These are phyloP conservation scores for Hypanus sabinus DNA, from an alignment of 2,113 vertebrate genomes.

Conservation along the genomic window DNA sequence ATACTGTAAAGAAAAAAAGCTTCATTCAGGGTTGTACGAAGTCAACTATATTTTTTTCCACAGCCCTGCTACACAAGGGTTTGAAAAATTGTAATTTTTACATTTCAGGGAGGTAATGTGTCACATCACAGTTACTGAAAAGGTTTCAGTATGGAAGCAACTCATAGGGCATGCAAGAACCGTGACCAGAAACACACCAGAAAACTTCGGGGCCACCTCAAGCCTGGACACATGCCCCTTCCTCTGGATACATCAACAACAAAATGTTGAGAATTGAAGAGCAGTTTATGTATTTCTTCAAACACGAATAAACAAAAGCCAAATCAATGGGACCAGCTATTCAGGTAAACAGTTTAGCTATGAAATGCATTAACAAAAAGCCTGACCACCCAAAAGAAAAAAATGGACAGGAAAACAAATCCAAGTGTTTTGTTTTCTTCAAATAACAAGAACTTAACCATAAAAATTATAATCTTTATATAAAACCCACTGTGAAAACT, in stretches of 20 bases:
- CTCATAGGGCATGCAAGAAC: neutral
- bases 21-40: neutral
- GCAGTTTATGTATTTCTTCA: neutral
- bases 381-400: slow-evolving; percentile 12
- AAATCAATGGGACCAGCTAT: neutral
- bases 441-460: neutral
- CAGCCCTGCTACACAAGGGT: neutral
- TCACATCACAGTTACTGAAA: neutral
- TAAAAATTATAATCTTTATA: slow-evolving; percentile 27
- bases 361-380: neutral
- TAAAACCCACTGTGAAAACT: neutral
- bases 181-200: neutral
- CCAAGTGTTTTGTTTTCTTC: neutral
- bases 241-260: neutral
- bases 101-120: neutral
- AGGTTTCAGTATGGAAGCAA: neutral
- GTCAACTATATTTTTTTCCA: neutral
- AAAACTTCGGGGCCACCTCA: neutral
- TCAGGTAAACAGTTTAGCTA: neutral
- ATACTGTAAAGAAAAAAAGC: neutral
- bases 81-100: too few species aligned
- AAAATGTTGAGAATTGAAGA: neutral
- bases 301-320: neutral
- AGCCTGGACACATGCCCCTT: too few species aligned
- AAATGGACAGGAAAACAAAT: neutral